Percentiles rank a stretch among this genome's conserved stretches.
Evolutionary conservation across 1,140 invertebrate species (phyloP).

Genomic region (Sarcophaga peregrina): DNA sequence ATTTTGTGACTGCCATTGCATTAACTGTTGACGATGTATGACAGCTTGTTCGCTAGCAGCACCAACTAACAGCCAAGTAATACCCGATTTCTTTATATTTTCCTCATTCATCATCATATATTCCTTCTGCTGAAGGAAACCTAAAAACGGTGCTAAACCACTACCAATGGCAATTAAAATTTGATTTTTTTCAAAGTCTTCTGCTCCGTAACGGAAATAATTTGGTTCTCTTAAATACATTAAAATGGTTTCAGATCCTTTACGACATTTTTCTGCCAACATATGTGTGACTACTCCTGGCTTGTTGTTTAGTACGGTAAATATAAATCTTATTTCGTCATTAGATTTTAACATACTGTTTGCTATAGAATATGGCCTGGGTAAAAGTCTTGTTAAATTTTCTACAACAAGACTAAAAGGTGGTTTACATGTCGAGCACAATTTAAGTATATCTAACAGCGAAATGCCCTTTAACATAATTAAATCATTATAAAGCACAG

Average conservation of each 20-base stretch:
- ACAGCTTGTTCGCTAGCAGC: slow-evolving; percentile 75
- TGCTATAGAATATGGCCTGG: slow-evolving; percentile 83
- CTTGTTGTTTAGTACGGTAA: slow-evolving; percentile 67
- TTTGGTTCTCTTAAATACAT: slow-evolving; percentile 75
- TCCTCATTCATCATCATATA: slow-evolving; percentile 57
- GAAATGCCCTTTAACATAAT: slow-evolving; percentile 56
- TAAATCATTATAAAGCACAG: slow-evolving; percentile 52
- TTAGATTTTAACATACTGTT: slow-evolving; percentile 71
- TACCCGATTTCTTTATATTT: slow-evolving; percentile 57
- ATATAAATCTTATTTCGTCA: slow-evolving; percentile 73
- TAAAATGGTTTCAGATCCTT: slow-evolving; percentile 58
- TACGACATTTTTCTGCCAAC: slow-evolving; percentile 50
- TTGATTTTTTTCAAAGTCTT: slow-evolving; percentile 70
- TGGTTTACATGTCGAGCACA: slow-evolving; percentile 75
- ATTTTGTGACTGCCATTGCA: slow-evolving; percentile 66
- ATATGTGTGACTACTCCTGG: slow-evolving; percentile 57
- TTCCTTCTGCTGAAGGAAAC: slow-evolving; percentile 72
- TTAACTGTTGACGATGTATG: slow-evolving; percentile 51
- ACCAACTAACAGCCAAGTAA: slow-evolving; percentile 79
- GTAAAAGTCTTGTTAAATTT: slow-evolving; percentile 77
- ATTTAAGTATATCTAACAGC: slow-evolving; percentile 75
- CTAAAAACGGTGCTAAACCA: slow-evolving; percentile 83
- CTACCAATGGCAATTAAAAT: slow-evolving; percentile 87
- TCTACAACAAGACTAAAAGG: slow-evolving; percentile 76
- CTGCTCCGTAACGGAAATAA: slow-evolving; percentile 69